Evolutionary conservation across 2,113 vertebrate species (phyloP).

Genomic region (Parotia lawesii): DNA sequence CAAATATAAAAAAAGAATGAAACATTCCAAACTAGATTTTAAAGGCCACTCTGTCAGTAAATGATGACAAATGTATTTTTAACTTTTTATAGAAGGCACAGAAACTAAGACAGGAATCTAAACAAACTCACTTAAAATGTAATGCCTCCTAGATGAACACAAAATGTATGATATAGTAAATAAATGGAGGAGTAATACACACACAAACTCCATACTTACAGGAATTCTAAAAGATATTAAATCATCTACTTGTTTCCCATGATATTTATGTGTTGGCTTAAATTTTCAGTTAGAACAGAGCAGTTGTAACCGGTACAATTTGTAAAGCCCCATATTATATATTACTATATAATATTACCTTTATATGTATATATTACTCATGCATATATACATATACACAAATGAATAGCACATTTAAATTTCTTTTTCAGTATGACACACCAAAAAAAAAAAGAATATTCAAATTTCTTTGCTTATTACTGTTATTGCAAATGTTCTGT

Average conservation of each 20-base stretch:
- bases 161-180: constrained; percentile 47
- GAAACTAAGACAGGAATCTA: constrained; percentile 57
- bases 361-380: constrained; percentile 64
- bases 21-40: constrained; percentile 71
- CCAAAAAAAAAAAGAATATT: not conserved
- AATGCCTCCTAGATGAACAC: constrained; percentile 58
- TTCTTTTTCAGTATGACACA: not conserved
- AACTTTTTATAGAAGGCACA: constrained; percentile 53
- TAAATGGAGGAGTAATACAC: constrained; percentile 44
- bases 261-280: not conserved
- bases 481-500: not conserved
- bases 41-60: constrained; percentile 65
- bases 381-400: constrained; percentile 64
- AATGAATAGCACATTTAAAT: not conserved
- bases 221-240: constrained; percentile 2
- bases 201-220: constrained; percentile 60
- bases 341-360: constrained; percentile 46
- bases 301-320: not conserved
- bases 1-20: constrained; percentile 81
- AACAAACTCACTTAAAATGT: constrained; percentile 56
- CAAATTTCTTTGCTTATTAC: not conserved
- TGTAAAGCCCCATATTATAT: constrained; percentile 35
- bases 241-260: not conserved
- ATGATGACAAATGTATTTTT: constrained; percentile 63
- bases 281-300: constrained; percentile 21